Conservation (phyloP, 2,888 invertebrate species). For the Hirtodrosophila duncani region DNA sequence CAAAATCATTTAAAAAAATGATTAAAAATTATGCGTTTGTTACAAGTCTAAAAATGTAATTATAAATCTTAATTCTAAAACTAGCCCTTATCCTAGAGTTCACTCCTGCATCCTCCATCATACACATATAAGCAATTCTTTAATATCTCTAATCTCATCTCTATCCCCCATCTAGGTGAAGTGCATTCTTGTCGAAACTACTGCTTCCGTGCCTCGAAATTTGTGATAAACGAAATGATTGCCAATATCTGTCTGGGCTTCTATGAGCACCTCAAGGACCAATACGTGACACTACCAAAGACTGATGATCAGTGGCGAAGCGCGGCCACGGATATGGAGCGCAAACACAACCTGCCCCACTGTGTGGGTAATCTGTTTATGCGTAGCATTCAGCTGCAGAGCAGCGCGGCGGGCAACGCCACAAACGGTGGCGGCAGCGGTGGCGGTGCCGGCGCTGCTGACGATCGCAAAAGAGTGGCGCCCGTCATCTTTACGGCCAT, state of each 20-base stretch:
- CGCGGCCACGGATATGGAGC: slow-evolving; percentile 71
- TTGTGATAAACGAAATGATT: slow-evolving; percentile 77
- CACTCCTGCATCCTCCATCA: no score
- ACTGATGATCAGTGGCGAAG: slow-evolving; percentile 76
- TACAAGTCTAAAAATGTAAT: no score
- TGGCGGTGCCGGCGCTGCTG: slow-evolving; percentile 21
- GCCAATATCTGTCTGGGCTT: slow-evolving; percentile 77
- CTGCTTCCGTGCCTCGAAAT: slow-evolving; percentile 77
- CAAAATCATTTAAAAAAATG: no score
- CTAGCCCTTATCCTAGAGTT: no score
- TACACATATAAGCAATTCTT: no score
- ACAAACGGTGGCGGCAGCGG: slow-evolving; percentile 18
- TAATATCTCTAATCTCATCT: background rate
- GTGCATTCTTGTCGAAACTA: slow-evolving; percentile 77
- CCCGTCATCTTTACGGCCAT: slow-evolving; percentile 74
- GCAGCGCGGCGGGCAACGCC: slow-evolving; percentile 52
- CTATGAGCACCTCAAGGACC: slow-evolving; percentile 76
- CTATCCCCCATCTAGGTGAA: slow-evolving; percentile 70
- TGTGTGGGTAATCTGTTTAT: slow-evolving; percentile 74
- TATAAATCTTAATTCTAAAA: no score
- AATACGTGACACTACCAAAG: slow-evolving; percentile 76
- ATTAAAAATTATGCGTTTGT: no score
- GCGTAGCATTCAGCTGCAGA: slow-evolving; percentile 74
- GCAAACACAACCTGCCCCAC: slow-evolving; percentile 71
- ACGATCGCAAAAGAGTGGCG: slow-evolving; percentile 64